Base-by-base conservation (phyloP, 2,797 vertebrate genomes). In the Zonotrichia albicollis region DNA sequence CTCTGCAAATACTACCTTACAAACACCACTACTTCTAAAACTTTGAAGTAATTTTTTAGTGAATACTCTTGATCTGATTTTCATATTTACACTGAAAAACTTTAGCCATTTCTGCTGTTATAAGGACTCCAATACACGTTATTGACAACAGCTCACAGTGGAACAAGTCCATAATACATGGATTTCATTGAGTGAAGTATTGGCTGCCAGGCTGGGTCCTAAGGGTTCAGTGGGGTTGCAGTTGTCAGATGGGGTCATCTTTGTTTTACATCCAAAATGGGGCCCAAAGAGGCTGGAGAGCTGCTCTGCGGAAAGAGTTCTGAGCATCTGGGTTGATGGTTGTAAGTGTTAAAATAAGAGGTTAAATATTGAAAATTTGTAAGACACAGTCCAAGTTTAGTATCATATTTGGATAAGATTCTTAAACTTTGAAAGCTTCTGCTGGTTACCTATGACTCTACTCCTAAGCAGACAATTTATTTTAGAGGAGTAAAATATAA, bases 81-180 rank as follows among this genome's bases (percentile, higher is more conserved):
- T 66, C 43, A 34, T 74, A 58, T 54, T 51, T 62, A 13, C 43
- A 29, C 11, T 50, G 34, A 57, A 73, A 79, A 90, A 62, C 5
- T 15, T 55, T 10, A 57, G 10, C 17, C 2, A 29, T 42, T 87
- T 93, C 42, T 85, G 18, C 12, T 73, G 32, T n/a, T 45, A 29
- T 10, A 61, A 72, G 6, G 18, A 29, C 23, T 55, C 9, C 6
- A 70, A 25, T 38, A 85, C 65, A 60, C 55, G 62, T 14, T 9
- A 34, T 40, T 75, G 29, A 13, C 17, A 40, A 26, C 18, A 89
- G 32, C 0, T 3, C 30, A 19, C 8, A 48, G 25, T 0, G 0
- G 36, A 48, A 61, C 4, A 77, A 40, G 14, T 53, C 16, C 20
- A 11, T 45, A 67, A 50, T 21, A 38, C 0, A 10, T 18, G 29